Evolutionary conservation across 1,140 invertebrate species (phyloP).

Genomic region (Drosophila nigrodunni): DNA sequence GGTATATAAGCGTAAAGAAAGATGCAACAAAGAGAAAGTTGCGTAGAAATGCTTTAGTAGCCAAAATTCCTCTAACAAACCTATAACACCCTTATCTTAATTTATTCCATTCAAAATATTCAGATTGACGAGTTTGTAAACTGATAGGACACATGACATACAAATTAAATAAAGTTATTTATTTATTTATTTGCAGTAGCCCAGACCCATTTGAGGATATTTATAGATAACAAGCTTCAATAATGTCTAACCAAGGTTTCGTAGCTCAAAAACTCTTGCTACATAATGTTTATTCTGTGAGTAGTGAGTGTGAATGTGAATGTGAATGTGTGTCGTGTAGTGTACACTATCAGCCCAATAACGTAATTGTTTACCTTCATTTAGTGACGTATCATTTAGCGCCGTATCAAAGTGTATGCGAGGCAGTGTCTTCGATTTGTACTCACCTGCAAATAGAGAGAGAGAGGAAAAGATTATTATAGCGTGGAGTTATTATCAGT

Average conservation of each 20-base stretch:
- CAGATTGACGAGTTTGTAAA: slow-evolving; percentile 8
- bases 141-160: neutral
- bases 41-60: no score
- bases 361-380: slow-evolving; percentile 76
- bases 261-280: slow-evolving; percentile 1
- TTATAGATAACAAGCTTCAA: slow-evolving; percentile 11
- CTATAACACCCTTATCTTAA: neutral
- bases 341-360: neutral
- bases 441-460: slow-evolving; percentile 81
- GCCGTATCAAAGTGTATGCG: slow-evolving; percentile 84
- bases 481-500: slow-evolving; percentile 10
- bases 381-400: slow-evolving; percentile 77
- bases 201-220: slow-evolving; percentile 11
- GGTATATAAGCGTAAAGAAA: no score
- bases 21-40: no score
- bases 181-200: slow-evolving; percentile 8
- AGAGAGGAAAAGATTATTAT: neutral
- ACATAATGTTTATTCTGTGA: neutral
- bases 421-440: slow-evolving; percentile 84
- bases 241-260: slow-evolving; percentile 10
- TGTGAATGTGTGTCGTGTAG: neutral
- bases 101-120: neutral
- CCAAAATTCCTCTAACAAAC: no score
- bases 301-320: neutral
- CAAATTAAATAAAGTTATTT: neutral